phyloP scores from a whole-genome alignment of 2,888 invertebrate genomes.

The Platycheirus rosarum region DNA sequence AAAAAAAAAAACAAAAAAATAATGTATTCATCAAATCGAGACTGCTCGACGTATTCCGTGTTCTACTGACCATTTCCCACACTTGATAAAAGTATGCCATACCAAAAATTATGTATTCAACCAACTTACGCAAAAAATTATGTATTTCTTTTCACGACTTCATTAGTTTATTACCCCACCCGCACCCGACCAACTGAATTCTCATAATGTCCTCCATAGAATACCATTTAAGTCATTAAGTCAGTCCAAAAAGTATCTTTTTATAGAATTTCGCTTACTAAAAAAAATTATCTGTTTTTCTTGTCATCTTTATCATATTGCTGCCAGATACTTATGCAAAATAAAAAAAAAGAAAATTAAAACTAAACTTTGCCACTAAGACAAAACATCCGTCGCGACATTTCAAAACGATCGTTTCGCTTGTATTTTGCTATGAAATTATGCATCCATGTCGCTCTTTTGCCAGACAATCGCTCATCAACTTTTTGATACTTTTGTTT shows the following conservation, averaged over 20 bases:
- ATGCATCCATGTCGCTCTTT: constrained; percentile 61
- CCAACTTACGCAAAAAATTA: constrained; percentile 33
- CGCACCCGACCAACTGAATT: constrained; percentile 9
- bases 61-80: constrained; percentile 58
- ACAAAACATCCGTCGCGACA: constrained; percentile 65
- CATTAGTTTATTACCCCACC: constrained; percentile 38
- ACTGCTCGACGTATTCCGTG: constrained; percentile 7
- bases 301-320: constrained; percentile 57
- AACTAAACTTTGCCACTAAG: not conserved
- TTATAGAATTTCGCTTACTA: constrained; percentile 23
- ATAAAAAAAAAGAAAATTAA: constrained; percentile 18
- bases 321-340: constrained; percentile 49
- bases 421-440: constrained; percentile 61
- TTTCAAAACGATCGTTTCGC: constrained; percentile 48
- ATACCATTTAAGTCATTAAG: constrained; percentile 40
- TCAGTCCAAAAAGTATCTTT: constrained; percentile 25
- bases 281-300: constrained; percentile 11
- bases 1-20: no score
- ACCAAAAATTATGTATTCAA: constrained; percentile 60
- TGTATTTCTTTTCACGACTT: constrained; percentile 36
- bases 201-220: constrained; percentile 8
- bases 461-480: constrained; percentile 65
- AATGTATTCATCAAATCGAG: not conserved
- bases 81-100: constrained; percentile 51
- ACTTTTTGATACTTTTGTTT: constrained; percentile 23